A percentile compares a stretch with the other conserved stretches of the same genome.
phyloP scores from a whole-genome alignment of 2,113 vertebrate genomes.

The Zapus hudsonius region DNA sequence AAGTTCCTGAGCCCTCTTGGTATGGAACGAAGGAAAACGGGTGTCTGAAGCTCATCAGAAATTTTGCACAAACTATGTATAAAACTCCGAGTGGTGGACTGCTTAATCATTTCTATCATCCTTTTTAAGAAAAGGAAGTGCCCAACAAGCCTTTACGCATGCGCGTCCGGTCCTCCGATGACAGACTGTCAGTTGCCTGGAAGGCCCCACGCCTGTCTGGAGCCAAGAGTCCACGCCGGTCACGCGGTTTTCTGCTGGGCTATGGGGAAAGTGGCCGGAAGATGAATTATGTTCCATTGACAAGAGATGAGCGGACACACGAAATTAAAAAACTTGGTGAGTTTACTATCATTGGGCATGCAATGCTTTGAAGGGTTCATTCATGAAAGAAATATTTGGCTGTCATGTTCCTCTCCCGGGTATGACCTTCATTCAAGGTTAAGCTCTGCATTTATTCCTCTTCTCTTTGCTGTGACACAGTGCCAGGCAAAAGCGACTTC shows the following conservation, averaged over 20 bases:
- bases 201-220: conserved; percentile 90
- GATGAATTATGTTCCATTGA: conserved; percentile 88
- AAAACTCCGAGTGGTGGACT: neutral
- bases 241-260: conserved; percentile 84
- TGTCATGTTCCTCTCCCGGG: neutral
- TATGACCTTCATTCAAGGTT: accelerated
- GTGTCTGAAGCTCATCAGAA: neutral
- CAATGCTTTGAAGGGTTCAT: accelerated
- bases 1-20: conserved; percentile 3
- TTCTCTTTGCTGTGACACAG: neutral
- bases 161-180: conserved; percentile 81
- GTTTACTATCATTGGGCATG: accelerated
- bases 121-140: conserved; percentile 88
- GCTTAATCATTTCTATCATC: conserved; percentile 70
- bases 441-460: neutral
- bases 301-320: conserved; percentile 89
- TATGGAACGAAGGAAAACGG: neutral
- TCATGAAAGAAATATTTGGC: accelerated
- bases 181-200: conserved; percentile 84
- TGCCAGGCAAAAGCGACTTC: neutral
- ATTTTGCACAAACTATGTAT: accelerated
- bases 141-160: conserved; percentile 84
- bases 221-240: conserved; percentile 88
- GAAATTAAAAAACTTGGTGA: conserved; percentile 91
- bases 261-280: conserved; percentile 86